Percentiles rank a stretch among this genome's conserved stretches.
These are phyloP conservation scores for Callaeas wilsoni DNA, from an alignment of 2,113 vertebrate species.

Conservation along the genomic window DNA sequence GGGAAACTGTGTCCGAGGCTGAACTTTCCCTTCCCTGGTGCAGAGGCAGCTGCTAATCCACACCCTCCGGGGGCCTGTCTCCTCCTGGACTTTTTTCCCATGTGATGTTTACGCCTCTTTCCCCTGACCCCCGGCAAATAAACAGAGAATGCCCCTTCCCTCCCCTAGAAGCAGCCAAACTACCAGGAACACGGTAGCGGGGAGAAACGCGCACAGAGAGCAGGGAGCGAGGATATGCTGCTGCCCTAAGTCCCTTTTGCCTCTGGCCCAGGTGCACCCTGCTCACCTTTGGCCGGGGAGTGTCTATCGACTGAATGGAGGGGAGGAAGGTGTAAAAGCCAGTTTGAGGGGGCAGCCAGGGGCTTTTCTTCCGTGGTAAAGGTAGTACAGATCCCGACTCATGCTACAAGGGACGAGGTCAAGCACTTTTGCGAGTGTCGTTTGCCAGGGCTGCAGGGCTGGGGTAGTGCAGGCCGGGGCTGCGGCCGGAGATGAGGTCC, in stretches of 20 bases:
- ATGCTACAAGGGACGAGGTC: not conserved
- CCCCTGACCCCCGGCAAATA: not conserved
- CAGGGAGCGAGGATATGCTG: not conserved
- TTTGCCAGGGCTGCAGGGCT: not conserved
- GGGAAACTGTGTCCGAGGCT: not conserved
- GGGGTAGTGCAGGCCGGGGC: not conserved
- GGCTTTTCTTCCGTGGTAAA: not conserved
- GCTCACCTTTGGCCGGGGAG: fast-evolving
- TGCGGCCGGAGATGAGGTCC: not conserved
- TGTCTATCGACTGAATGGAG: fast-evolving
- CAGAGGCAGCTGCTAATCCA: not conserved
- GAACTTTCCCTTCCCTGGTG: not conserved
- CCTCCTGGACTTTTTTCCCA: not conserved
- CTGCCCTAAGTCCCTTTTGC: not conserved
- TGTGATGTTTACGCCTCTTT: not conserved
- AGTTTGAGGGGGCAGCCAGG: not conserved
- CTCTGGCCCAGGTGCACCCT: not conserved
- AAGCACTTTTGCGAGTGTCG: not conserved
- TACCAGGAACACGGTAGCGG: fast-evolving
- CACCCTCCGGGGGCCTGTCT: fast-evolving
- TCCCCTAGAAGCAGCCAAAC: not conserved
- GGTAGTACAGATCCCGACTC: not conserved
- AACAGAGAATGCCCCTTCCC: not conserved
- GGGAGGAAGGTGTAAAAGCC: not conserved
- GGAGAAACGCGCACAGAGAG: not conserved